Evolutionary conservation across 1,140 invertebrate genomes (phyloP).

Genomic region (Geopemphigus sp.): DNA sequence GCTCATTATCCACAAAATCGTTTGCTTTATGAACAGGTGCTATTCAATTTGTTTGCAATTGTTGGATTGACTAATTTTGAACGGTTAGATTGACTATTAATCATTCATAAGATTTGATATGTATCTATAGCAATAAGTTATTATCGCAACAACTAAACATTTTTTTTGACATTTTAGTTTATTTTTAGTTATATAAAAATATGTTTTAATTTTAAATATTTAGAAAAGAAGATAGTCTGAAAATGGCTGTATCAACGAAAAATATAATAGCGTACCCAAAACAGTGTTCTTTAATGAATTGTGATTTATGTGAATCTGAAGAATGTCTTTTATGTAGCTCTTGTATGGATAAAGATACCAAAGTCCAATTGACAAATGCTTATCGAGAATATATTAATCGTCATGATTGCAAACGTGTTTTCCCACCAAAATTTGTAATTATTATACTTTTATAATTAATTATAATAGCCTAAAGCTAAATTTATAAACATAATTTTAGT

Average conservation of each 20-base stretch:
- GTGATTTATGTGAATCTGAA: conserved; percentile 63
- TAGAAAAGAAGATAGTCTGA: conserved; percentile 57
- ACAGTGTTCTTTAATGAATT: conserved; percentile 63
- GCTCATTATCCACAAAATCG: conserved; percentile 86
- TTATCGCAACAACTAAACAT: not conserved
- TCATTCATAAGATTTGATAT: not conserved
- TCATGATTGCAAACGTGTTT: conserved; percentile 75
- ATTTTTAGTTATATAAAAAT: not conserved
- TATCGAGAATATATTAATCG: conserved; percentile 77
- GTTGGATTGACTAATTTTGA: conserved; percentile 67
- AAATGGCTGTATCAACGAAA: conserved; percentile 74
- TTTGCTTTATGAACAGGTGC: conserved; percentile 87
- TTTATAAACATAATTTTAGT: not conserved
- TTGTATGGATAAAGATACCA: conserved; percentile 68
- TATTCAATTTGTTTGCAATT: conserved; percentile 81
- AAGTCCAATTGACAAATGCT: conserved; percentile 64
- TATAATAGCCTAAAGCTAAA: not conserved
- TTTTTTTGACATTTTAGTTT: not conserved
- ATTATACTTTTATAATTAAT: conserved; percentile 37
- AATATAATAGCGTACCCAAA: conserved; percentile 76
- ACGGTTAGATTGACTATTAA: not conserved
- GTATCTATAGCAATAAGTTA: no score
- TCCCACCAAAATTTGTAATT: conserved; percentile 74
- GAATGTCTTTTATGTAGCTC: conserved; percentile 77
- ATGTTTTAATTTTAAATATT: conserved; percentile 50